Conservation (phyloP, 1,140 invertebrate species). For the Drosophila baimaii region DNA sequence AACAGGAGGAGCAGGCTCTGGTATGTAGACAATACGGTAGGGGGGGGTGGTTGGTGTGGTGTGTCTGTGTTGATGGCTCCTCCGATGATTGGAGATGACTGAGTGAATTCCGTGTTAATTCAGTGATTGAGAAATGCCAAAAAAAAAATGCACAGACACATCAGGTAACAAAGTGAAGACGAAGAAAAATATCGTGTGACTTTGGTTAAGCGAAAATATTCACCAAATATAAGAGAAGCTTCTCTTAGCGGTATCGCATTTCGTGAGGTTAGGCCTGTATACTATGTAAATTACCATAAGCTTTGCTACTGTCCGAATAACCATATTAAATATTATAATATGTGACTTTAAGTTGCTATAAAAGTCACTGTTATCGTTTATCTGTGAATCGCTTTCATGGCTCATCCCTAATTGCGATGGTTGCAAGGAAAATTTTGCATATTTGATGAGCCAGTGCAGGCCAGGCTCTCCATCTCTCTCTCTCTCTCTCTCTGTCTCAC, state of each 20-base stretch:
- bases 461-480: not conserved
- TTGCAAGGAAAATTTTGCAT: constrained; percentile 70
- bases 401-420: constrained; percentile 51
- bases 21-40: not conserved
- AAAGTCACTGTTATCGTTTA: constrained; percentile 20
- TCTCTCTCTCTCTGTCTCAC: constrained; percentile 7
- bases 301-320: no score
- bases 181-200: not conserved
- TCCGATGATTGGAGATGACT: constrained; percentile 18
- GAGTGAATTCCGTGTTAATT: constrained; percentile 22
- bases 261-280: no score
- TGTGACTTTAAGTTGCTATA: not conserved
- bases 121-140: constrained; percentile 12
- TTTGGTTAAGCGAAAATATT: not conserved
- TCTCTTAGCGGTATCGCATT: no score
- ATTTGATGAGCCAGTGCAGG: constrained; percentile 63
- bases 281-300: no score
- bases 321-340: not conserved
- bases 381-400: constrained; percentile 15
- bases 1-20: not conserved
- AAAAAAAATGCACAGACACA: constrained; percentile 3
- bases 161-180: not conserved
- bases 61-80: not conserved
- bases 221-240: no score
- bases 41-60: no score